Conservation (phyloP, 2,888 invertebrate genomes). For the Taenaris catops region DNA sequence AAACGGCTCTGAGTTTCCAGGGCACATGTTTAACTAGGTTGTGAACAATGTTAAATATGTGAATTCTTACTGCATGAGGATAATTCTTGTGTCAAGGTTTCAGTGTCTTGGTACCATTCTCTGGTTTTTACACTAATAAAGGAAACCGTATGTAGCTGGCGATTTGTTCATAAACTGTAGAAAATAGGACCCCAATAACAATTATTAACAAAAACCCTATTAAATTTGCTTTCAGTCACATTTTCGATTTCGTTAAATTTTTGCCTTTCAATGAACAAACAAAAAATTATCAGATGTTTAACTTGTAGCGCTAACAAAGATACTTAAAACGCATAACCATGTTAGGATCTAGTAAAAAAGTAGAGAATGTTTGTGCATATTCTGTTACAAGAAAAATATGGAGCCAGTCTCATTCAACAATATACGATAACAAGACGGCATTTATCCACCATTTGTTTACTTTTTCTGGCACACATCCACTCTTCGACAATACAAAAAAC, state of each 20-base stretch:
- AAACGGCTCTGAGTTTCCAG: slow-evolving; percentile 8
- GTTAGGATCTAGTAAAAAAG: background rate
- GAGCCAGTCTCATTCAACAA: slow-evolving; percentile 1
- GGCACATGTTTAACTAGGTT: slow-evolving; percentile 15
- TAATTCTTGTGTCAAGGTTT: slow-evolving; percentile 20
- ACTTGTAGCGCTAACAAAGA: too few species aligned
- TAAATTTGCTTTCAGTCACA: too few species aligned
- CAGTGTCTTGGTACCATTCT: slow-evolving; percentile 18
- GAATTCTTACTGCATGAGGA: background rate
- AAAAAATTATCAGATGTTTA: too few species aligned
- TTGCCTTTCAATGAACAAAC: too few species aligned
- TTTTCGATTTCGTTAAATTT: too few species aligned
- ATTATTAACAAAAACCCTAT: slow-evolving; percentile 17
- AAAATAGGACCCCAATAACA: slow-evolving; percentile 11
- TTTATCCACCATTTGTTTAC: slow-evolving; percentile 42
- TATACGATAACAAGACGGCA: slow-evolving; percentile 2
- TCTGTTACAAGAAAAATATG: background rate
- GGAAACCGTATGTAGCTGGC: slow-evolving; percentile 19
- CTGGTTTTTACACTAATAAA: slow-evolving; percentile 18
- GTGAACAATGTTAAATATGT: slow-evolving; percentile 8
- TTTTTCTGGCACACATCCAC: slow-evolving; percentile 39
- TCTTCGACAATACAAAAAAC: slow-evolving; percentile 46
- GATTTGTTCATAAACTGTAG: slow-evolving; percentile 14
- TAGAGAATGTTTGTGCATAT: background rate
- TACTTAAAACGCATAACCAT: background rate